Conservation (phyloP, 2,113 vertebrate genomes). For the Promerops cafer region DNA sequence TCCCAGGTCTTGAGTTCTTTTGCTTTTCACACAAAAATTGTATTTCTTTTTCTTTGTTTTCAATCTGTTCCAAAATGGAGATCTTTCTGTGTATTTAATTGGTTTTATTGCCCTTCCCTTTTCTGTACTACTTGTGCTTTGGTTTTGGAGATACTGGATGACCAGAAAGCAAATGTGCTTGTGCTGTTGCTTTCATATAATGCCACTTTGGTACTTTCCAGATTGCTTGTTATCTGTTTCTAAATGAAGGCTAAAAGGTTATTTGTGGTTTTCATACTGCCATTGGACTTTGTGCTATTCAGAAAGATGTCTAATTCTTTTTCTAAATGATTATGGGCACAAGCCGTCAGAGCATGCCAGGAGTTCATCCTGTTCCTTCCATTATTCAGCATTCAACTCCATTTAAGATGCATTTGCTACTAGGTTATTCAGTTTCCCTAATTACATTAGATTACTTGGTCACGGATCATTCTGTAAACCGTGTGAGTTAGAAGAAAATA, state of each 20-base stretch:
- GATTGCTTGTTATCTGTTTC: not conserved
- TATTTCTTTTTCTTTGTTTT: not conserved
- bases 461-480: not conserved
- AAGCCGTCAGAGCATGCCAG: not conserved
- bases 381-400: not conserved
- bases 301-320: not conserved
- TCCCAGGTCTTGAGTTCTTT: not conserved
- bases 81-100: not conserved
- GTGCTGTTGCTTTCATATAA: not conserved
- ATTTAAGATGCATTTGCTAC: constrained; percentile 6
- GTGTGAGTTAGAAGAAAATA: not conserved
- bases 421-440: not conserved
- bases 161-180: not conserved
- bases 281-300: not conserved
- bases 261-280: not conserved
- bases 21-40: not conserved
- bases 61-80: not conserved
- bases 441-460: not conserved
- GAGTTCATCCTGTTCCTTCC: not conserved
- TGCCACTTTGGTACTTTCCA: not conserved
- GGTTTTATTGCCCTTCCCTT: not conserved
- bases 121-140: not conserved
- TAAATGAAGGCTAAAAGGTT: not conserved
- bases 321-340: not conserved
- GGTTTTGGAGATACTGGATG: not conserved